Conservation (phyloP, 2,113 vertebrate genomes). For the Oreochromis aureus region DNA sequence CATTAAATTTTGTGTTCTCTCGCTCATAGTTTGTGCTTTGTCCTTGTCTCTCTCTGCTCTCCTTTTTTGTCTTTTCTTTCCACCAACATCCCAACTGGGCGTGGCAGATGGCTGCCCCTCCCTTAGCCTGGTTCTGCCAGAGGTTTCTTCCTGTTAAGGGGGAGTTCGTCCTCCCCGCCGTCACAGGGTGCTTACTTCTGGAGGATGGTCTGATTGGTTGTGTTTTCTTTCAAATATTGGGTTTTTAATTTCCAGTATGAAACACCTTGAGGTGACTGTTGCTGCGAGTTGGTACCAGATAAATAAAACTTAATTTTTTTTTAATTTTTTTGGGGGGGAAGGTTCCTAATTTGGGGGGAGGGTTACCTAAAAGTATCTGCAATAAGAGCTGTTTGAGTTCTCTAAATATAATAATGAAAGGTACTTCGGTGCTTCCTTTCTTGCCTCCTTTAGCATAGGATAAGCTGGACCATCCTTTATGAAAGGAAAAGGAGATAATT, state of each 20-base stretch:
- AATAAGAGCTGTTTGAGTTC: background rate
- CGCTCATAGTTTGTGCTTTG: background rate
- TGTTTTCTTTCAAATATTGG: background rate
- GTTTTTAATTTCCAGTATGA: background rate
- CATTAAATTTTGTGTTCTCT: background rate
- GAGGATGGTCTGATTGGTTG: background rate
- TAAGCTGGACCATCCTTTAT: background rate
- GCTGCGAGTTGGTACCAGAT: background rate
- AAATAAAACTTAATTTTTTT: rapidly evolving
- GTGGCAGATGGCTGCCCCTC: background rate
- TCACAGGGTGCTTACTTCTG: background rate
- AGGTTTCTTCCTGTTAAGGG: background rate
- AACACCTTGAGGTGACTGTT: background rate
- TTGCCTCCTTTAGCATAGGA: background rate
- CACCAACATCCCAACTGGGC: background rate
- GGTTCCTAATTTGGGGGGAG: too few species aligned
- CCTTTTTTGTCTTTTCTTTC: background rate
- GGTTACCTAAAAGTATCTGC: too few species aligned
- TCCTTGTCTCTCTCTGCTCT: background rate
- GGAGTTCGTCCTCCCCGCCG: rapidly evolving
- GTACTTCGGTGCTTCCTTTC: background rate
- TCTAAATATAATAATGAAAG: background rate
- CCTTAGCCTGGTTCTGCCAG: background rate
- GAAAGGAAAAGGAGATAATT: background rate
- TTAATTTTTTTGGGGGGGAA: background rate